Percentiles rank a stretch among this genome's conserved stretches.
These are phyloP conservation scores for Apotomis turbidana DNA, from an alignment of 2,888 invertebrate genomes.

Conservation along the genomic window DNA sequence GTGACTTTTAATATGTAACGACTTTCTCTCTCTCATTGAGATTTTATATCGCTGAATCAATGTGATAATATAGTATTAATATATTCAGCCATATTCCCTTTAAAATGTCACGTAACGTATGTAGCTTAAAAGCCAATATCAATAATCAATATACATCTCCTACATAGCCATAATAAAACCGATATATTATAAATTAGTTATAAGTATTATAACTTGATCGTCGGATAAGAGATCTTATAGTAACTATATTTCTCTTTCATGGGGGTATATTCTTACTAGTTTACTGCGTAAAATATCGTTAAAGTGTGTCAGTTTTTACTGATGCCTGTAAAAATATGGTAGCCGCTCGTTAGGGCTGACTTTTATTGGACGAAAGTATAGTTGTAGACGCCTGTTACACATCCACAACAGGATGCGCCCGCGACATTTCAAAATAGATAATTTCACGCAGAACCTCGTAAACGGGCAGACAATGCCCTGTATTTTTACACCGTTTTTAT, in stretches of 20 bases:
- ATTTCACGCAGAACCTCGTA: constrained; percentile 51
- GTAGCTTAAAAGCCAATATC: no score
- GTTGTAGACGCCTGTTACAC: background rate
- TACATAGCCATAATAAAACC: no score
- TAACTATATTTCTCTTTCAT: background rate
- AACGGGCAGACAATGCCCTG: constrained; percentile 64
- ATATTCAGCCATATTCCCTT: no score
- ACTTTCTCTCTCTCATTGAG: no score
- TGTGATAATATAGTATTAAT: no score
- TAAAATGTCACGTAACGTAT: no score
- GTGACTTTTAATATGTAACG: no score
- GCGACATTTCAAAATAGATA: constrained; percentile 56
- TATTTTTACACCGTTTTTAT: constrained; percentile 76
- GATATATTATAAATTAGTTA: no score
- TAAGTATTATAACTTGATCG: no score
- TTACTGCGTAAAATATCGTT: background rate
- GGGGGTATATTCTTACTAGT: background rate
- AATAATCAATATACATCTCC: no score
- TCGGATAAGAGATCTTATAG: background rate
- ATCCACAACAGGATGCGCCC: constrained; percentile 40
- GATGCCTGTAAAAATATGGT: background rate
- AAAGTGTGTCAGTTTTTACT: constrained; percentile 9
- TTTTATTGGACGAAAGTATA: constrained; percentile 6
- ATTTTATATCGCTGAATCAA: no score
- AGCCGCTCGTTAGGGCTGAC: background rate